Conservation (phyloP, 2,113 vertebrate genomes). For the Rhea pennata region DNA sequence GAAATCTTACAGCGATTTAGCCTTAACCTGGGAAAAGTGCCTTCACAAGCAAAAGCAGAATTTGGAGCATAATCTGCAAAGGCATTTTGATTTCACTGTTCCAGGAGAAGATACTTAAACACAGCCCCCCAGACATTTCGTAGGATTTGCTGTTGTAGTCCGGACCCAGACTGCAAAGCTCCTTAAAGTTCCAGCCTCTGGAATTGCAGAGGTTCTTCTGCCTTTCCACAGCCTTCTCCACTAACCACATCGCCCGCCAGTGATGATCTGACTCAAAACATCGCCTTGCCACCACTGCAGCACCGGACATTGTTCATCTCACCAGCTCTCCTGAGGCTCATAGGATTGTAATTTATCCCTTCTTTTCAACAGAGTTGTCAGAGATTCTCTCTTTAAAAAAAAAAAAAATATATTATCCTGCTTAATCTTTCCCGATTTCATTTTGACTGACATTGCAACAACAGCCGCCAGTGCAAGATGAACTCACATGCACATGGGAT, state of each 20-base stretch:
- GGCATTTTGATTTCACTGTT: background rate
- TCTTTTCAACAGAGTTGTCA: background rate
- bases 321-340: rapidly evolving
- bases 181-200: background rate
- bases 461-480: background rate
- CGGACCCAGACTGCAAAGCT: background rate
- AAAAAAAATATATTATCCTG: background rate
- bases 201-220: rapidly evolving
- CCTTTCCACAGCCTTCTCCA: background rate
- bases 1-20: background rate
- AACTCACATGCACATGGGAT: background rate
- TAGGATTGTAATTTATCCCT: background rate
- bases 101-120: background rate
- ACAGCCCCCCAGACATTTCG: background rate
- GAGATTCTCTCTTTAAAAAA: background rate
- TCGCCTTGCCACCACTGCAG: background rate
- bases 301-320: rapidly evolving
- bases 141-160: background rate
- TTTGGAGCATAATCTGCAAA: background rate
- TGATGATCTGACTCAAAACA: background rate
- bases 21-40: background rate
- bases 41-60: background rate
- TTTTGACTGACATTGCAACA: background rate
- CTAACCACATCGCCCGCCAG: background rate
- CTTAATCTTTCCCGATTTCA: background rate